Evolutionary conservation across 2,888 invertebrate species (phyloP).

Genomic region (Apamea monoglypha): DNA sequence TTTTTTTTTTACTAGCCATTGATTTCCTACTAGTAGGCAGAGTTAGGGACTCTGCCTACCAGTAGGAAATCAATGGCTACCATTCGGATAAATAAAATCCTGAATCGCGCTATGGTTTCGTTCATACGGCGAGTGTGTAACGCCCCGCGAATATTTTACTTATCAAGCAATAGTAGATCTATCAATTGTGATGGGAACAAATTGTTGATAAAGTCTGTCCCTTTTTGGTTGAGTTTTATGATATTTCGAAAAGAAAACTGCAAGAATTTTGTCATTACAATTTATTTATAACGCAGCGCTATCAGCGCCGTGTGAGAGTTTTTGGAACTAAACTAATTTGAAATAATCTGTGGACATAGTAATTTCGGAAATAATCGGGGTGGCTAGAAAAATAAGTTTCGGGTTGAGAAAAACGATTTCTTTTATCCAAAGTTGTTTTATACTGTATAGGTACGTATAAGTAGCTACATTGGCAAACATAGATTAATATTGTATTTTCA

Average conservation of each 20-base stretch:
- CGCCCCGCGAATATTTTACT: not conserved
- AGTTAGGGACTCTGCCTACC: not conserved
- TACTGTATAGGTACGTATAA: not conserved
- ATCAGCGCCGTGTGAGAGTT: not conserved
- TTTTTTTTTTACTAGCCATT: not conserved
- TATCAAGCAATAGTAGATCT: no score
- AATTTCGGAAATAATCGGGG: no score
- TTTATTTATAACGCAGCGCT: not conserved
- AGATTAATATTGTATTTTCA: not conserved
- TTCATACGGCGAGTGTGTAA: not conserved
- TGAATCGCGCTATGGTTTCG: conserved; percentile 10
- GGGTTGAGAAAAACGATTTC: not conserved
- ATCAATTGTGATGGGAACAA: not conserved
- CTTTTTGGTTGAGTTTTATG: no score
- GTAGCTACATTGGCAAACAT: no score
- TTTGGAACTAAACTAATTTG: not conserved
- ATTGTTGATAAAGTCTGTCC: not conserved
- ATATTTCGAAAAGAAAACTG: not conserved
- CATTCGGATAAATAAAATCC: not conserved
- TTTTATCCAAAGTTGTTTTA: not conserved
- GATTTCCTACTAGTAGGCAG: no score
- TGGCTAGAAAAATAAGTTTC: not conserved
- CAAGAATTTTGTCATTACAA: not conserved
- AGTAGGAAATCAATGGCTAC: conserved; percentile 5
- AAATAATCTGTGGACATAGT: not conserved